Evolutionary conservation across 2,888 invertebrate species (phyloP), one percentile per base, ranked within the genome.

Genomic region (Coelopa pilipes): DNA sequence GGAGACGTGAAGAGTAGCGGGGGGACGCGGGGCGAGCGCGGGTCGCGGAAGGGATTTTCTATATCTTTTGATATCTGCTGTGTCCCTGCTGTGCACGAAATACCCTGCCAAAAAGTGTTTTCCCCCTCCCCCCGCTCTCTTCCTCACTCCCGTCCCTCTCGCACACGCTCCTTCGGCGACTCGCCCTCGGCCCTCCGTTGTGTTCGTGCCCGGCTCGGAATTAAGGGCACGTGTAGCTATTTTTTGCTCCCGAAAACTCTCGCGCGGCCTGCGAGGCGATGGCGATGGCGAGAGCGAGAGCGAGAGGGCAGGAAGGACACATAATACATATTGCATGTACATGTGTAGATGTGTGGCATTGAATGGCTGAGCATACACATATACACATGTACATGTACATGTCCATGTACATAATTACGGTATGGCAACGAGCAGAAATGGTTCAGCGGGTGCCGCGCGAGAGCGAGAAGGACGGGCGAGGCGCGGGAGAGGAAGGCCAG

Each of bases 181-280:
- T 34, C 34, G 4, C 2, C 7, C 34, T 34, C 34, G 4, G 34
- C 34, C 34, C 34, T 34, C 34, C 34, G n/a, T n/a, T n/a, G n/a
- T n/a, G n/a, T n/a, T n/a, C n/a, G n/a, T 34, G 13, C 34, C 7
- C 34, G 2, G 34, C 7, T 34, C 34, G 50, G 76, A 84, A 84
- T 81, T 79, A 83, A 83, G 80, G 83, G 85, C 83, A 84, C 83
- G 84, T 84, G 83, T 82, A 79, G 80, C 78, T 78, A 76, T 34
- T 34, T 34, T 34, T 34, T 34, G 34, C 34, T 34, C 34, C 7
- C 4, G 34, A 34, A 34, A 34, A 7, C 4, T 34, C 34, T 34
- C 34, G 2, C 7, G 34, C 34, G 50, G 57, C 21, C 65, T 67
- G 67, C 73, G 65, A 70, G 70, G 67, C 66, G 73, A 65, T 59